Evolutionary conservation across 2,888 invertebrate genomes (phyloP).

Genomic region (Spodoptera exigua): DNA sequence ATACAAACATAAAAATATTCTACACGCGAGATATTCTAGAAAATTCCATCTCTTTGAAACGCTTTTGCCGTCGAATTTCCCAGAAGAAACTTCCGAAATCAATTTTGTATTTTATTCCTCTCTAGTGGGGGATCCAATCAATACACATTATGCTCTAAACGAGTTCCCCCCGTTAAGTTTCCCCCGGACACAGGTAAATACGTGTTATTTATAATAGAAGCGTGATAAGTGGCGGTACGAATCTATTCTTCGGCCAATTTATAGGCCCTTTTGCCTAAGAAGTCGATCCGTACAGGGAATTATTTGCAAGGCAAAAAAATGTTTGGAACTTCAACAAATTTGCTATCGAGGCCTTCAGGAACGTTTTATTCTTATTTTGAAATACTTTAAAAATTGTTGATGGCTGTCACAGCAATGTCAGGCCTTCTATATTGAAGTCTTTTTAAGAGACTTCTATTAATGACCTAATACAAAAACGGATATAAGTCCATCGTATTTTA

Average conservation of each 20-base stretch:
- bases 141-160: constrained; percentile 56
- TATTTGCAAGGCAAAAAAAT: constrained; percentile 2
- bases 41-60: constrained; percentile 11
- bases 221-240: constrained; percentile 57
- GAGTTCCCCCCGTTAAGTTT: constrained; percentile 43
- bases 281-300: background rate
- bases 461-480: too few relatives aligned
- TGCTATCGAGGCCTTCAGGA: background rate
- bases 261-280: constrained; percentile 20
- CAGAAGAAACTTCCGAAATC: constrained; percentile 39
- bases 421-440: too few relatives aligned
- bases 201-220: constrained; percentile 56
- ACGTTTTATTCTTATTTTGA: background rate
- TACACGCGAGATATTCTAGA: constrained; percentile 16
- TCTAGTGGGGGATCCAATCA: constrained; percentile 53
- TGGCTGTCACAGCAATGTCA: too few relatives aligned
- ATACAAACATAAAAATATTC: background rate
- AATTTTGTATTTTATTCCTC: constrained; percentile 57
- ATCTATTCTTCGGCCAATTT: constrained; percentile 56
- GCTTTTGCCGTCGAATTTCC: constrained; percentile 36
- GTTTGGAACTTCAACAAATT: background rate
- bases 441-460: too few relatives aligned
- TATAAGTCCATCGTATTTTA: too few relatives aligned
- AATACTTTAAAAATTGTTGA: too few relatives aligned
- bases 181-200: constrained; percentile 57